Evolutionary conservation across 2,888 invertebrate genomes (phyloP), one percentile per base, ranked within the genome.

Genomic region (Amiota mariae): DNA sequence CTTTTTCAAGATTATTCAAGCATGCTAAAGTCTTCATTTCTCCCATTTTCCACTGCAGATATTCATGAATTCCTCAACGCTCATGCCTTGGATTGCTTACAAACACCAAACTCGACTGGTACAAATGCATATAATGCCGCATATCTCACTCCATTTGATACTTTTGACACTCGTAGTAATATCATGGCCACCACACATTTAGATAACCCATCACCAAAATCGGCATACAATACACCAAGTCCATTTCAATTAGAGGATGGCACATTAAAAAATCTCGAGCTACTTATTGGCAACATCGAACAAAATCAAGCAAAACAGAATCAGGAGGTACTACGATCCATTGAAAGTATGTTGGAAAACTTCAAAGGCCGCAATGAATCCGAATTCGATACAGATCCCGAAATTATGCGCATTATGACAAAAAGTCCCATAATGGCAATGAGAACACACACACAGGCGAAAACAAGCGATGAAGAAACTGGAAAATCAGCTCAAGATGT

Each of bases 281-380:
- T 84, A 56, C 86, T 91, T 1, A 90, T 91, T 67, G 90, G 89
- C 1, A 90, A 88, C 59, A 90, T 90, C 87, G 90, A 90, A 75
- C 85, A 88, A 72, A 88, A 88, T 74, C 91, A 90, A 73, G 87
- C 89, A 12, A 89, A 88, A 70, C 88, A 89, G 73, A 89, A 85
- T 68, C 87, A 88, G 54, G 86, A 83, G 24, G 86, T 88, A 2
- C 75, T 89, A 13, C 86, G 87, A 1, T 88, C 87, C 36, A 88
- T 89, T 70, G 88, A 88, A 72, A 85, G 82, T 63, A 88, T 90
- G 86, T 74, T 90, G 63, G 88, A 84, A 2, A 87, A 84, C 20
- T 77, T 88, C 12, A 82, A 87, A 51, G 79, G 84, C 20, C 88
- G 86, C 51, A 72, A 79, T 2, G 86, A 87, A 0, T 64, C 75